phyloP scores from a whole-genome alignment of 2,113 vertebrate species.

The Protobothrops flavoviridis region DNA sequence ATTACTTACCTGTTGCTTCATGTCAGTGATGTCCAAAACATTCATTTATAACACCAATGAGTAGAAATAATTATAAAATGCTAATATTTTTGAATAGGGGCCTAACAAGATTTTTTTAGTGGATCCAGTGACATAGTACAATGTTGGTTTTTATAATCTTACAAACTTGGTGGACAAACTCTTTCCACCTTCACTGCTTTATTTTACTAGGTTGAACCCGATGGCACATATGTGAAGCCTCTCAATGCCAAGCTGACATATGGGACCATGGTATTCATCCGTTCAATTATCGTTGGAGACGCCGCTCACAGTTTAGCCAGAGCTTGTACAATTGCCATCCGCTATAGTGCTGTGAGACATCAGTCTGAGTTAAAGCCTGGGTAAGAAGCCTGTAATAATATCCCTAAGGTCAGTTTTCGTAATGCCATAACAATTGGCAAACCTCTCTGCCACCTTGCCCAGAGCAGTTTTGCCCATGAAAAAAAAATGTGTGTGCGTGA shows the following conservation, averaged over 20 bases:
- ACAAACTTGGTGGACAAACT: not conserved
- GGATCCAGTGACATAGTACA: not conserved
- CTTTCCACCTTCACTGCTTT: not conserved
- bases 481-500: not conserved
- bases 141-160: not conserved
- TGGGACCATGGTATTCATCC: conserved; percentile 97
- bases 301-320: conserved; percentile 79
- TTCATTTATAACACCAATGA: not conserved
- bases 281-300: conserved; percentile 86
- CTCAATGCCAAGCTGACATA: conserved; percentile 93
- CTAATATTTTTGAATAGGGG: not conserved
- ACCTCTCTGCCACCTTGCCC: not conserved
- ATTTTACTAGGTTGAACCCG: conserved; percentile 83
- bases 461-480: not conserved
- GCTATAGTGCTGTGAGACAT: conserved; percentile 90
- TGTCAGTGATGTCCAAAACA: not conserved
- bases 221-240: conserved; percentile 91
- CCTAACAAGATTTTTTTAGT: not conserved
- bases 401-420: not conserved
- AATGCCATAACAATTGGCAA: not conserved
- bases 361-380: conserved; percentile 92
- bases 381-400: conserved; percentile 66
- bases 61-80: not conserved
- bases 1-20: not conserved
- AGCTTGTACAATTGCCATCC: conserved; percentile 90